Base-by-base conservation (phyloP, 1,140 invertebrate species). In the Berghia stephanieae region DNA sequence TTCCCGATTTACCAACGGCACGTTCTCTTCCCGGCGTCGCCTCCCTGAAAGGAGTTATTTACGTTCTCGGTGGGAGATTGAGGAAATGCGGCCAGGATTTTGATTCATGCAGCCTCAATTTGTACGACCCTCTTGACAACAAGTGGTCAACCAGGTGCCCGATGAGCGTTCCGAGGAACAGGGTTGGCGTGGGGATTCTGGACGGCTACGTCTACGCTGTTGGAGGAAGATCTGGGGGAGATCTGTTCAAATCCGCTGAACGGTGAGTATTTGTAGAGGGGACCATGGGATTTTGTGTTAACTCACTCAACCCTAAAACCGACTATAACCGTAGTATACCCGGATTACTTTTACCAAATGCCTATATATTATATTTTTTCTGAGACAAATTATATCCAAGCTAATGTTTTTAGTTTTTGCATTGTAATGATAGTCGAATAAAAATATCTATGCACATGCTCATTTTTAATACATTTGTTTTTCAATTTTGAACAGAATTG, bases 181-280 rank as follows among this genome's bases (percentile, higher is more conserved):
- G 96, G 79, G 94, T 96, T 16, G 95, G 95, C 24, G 95, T 96
- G 18, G 95, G 94, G n/a, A 94, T 96, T 21, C 94, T 97, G 92
- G 96, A 97, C 87, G 94, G 94, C 40, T 90, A 95, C 52, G 90
- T 98, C 63, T 98, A 97, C 88, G 95, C 96, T 34, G 94, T 96
- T 0, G 96, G 96, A 13, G 96, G 96, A 3, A 95, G 95, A 38
- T 93, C 94, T 16, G 94, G 94, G n/a, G 91, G 92, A 1, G 93
- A 94, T 82, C 95, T 94, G 89, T 95, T 96, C 84, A 94, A 93
- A 83, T 93, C 94, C 70, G 95, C 96, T 24, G 95, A 96, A 92
- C 95, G 92, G 93, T 95, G 89, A 88, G 89, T 90, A 38, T 42
- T 1, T 34, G 27, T 34, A 49, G n/a, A n/a, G n/a, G n/a, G n/a